phyloP scores from a whole-genome alignment of 2,888 invertebrate species.

The Apodemia duryi region DNA sequence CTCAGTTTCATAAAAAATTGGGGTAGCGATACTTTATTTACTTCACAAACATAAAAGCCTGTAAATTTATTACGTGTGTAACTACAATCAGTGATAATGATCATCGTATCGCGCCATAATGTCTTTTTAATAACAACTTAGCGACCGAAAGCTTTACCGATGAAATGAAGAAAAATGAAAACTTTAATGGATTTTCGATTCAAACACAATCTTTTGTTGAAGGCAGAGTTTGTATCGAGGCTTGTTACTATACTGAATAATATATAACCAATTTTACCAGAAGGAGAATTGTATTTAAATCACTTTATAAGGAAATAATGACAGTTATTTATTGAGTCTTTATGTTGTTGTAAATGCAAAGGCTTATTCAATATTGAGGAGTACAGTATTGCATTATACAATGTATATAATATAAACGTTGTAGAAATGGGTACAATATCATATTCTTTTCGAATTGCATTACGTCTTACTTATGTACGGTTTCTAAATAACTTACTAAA shows the following conservation, averaged over 20 bases:
- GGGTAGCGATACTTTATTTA: not conserved
- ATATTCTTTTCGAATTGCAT: too few relatives aligned
- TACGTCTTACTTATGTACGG: too few relatives aligned
- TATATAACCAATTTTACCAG: slow-evolving; percentile 1
- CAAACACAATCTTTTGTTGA: slow-evolving; percentile 6
- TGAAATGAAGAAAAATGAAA: slow-evolving; percentile 15
- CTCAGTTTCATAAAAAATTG: too few relatives aligned
- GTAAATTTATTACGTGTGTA: slow-evolving; percentile 9
- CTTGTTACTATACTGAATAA: not conserved
- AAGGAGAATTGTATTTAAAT: not conserved
- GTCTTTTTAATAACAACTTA: slow-evolving; percentile 16
- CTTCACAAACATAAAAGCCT: not conserved
- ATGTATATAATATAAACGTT: too few relatives aligned
- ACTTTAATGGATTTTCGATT: slow-evolving; percentile 13
- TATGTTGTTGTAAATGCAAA: too few relatives aligned
- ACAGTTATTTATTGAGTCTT: not conserved
- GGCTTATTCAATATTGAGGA: too few relatives aligned
- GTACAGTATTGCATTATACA: too few relatives aligned
- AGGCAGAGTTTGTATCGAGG: not conserved
- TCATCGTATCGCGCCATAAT: not conserved
- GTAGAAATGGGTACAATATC: too few relatives aligned
- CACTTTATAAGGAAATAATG: not conserved
- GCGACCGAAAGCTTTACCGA: slow-evolving; percentile 5
- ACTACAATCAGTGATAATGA: slow-evolving; percentile 1
- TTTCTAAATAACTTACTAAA: too few relatives aligned